Percentiles rank a stretch among this genome's conserved stretches.
Conservation (phyloP, 1,140 invertebrate species). For the Trigoniulus corallinus region DNA sequence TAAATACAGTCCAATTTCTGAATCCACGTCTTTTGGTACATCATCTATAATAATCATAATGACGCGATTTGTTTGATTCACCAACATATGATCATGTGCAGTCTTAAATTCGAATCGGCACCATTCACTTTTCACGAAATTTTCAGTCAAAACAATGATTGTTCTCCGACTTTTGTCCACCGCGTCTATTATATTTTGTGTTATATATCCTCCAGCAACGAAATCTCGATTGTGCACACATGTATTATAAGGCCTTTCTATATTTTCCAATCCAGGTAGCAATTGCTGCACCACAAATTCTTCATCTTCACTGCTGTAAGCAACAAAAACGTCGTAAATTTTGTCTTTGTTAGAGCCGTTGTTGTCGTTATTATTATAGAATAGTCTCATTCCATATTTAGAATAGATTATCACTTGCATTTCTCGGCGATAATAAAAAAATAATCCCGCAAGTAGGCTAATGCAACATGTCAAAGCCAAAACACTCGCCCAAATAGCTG, state of each 20-base stretch:
- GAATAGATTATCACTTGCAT: too few relatives aligned
- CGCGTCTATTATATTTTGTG: constrained; percentile 52
- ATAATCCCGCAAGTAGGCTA: too few relatives aligned
- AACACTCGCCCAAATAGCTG: too few relatives aligned
- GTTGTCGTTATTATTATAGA: too few relatives aligned
- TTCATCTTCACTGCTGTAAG: too few relatives aligned
- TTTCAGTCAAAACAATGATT: constrained; percentile 75
- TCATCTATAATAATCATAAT: constrained; percentile 20
- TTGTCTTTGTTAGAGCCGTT: too few relatives aligned
- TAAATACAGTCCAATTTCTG: constrained; percentile 24
- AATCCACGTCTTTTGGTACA: constrained; percentile 28
- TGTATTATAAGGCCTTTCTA: neutral
- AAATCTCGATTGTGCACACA: neutral
- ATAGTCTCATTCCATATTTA: too few relatives aligned
- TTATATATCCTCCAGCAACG: neutral
- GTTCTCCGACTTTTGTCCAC: constrained; percentile 80
- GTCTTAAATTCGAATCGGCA: constrained; percentile 21
- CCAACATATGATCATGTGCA: constrained; percentile 19
- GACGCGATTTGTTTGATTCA: constrained; percentile 16
- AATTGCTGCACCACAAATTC: too few relatives aligned
- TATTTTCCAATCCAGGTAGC: neutral
- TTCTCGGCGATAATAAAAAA: too few relatives aligned
- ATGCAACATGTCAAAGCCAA: too few relatives aligned
- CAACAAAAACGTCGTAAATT: too few relatives aligned
- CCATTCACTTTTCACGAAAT: too few relatives aligned